Evolutionary conservation across 2,888 invertebrate species (phyloP).

Genomic region (Mesochorus sp.): DNA sequence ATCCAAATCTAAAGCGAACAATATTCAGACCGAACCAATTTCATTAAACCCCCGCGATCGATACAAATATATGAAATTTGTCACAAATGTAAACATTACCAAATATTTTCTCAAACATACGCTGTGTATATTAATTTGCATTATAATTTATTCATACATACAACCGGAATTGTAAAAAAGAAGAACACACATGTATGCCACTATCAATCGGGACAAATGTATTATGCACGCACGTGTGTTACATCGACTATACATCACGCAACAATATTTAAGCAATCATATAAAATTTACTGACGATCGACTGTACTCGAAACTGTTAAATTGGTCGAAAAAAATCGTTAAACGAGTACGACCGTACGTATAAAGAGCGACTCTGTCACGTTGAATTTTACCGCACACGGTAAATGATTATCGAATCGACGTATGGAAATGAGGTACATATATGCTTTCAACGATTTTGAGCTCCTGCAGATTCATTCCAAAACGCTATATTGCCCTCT

Average conservation of each 20-base stretch:
- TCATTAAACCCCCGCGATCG: slow-evolving; percentile 28
- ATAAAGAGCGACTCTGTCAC: slow-evolving; percentile 8
- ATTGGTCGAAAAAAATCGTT: too few relatives aligned
- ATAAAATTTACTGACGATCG: too few relatives aligned
- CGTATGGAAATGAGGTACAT: slow-evolving; percentile 58
- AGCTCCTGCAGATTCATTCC: slow-evolving; percentile 36
- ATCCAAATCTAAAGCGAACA: too few relatives aligned
- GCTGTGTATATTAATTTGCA: slow-evolving; percentile 37
- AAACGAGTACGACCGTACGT: too few relatives aligned
- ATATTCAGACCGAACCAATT: slow-evolving; percentile 19
- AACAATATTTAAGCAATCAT: too few relatives aligned
- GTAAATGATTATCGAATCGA: slow-evolving; percentile 59
- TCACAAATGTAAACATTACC: slow-evolving; percentile 5
- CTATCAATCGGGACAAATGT: too few relatives aligned
- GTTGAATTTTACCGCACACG: slow-evolving; percentile 54
- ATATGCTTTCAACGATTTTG: slow-evolving; percentile 30
- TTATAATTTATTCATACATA: too few relatives aligned
- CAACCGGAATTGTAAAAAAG: too few relatives aligned
- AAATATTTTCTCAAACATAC: slow-evolving; percentile 12
- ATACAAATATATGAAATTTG: slow-evolving; percentile 32
- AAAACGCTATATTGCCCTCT: slow-evolving; percentile 35
- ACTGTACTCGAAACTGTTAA: too few relatives aligned
- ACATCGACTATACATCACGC: too few relatives aligned
- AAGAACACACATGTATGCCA: too few relatives aligned
- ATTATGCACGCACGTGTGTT: too few relatives aligned